Percentiles rank a stretch among this genome's conserved stretches.
These are phyloP conservation scores for Diplosoma virens DNA, from an alignment of 23 tunicate species.

Conservation along the genomic window DNA sequence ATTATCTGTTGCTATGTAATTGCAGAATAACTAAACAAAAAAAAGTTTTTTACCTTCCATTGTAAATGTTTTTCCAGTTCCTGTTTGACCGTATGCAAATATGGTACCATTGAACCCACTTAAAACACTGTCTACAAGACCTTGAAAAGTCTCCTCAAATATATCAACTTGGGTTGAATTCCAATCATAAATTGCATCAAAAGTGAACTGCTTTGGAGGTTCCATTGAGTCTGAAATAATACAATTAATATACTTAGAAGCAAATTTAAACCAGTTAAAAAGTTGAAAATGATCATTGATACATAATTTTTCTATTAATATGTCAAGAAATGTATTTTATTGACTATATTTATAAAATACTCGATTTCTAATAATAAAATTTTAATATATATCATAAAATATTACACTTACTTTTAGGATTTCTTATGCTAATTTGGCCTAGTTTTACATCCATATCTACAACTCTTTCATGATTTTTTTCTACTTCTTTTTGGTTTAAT, in stretches of 20 bases:
- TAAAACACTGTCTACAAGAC: slow-evolving; percentile 71
- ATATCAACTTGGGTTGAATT: slow-evolving; percentile 89
- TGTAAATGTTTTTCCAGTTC: slow-evolving; percentile 96
- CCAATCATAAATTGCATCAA: slow-evolving; percentile 96
- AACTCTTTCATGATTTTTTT: slow-evolving; percentile 86
- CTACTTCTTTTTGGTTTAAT: slow-evolving; percentile 81
- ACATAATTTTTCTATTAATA: no score
- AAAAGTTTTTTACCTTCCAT: slow-evolving; percentile 77
- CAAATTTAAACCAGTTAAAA: not conserved
- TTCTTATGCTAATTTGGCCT: slow-evolving; percentile 68
- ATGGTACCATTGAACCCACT: slow-evolving; percentile 96
- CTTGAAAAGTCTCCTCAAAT: slow-evolving; percentile 95
- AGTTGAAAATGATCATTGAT: no score
- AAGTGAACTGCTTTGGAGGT: slow-evolving; percentile 78
- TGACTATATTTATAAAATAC: no score
- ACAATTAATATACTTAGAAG: not conserved
- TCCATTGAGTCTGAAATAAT: slow-evolving; percentile 41
- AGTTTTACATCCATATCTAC: slow-evolving; percentile 84
- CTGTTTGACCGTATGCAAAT: slow-evolving; percentile 99
- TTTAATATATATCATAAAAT: no score
- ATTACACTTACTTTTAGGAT: slow-evolving; percentile 90
- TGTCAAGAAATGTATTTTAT: no score
- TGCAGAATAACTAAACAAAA: no score
- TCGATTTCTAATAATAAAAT: no score
- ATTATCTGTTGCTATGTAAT: no score